Percentiles rank a stretch among this genome's conserved stretches.
These are phyloP conservation scores for Saimiri boliviensis DNA, from an alignment of 2,113 vertebrate genomes.

Conservation along the genomic window DNA sequence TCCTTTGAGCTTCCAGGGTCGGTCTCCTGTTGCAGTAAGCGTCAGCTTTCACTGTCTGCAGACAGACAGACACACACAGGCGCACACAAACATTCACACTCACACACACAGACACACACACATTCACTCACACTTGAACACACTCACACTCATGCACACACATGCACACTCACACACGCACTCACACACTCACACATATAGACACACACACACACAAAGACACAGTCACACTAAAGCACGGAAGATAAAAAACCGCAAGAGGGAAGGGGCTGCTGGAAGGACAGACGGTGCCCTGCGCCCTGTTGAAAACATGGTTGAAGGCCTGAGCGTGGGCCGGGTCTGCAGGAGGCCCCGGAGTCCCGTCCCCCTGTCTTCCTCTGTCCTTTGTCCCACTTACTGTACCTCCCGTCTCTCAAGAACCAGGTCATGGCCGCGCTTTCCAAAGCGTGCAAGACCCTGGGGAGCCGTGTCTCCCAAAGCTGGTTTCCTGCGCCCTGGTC, in stretches of 20 bases:
- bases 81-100: neutral
- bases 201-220: neutral
- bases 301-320: too few relatives aligned
- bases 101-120: neutral
- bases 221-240: too few relatives aligned
- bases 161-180: neutral
- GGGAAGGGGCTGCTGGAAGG: neutral
- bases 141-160: neutral
- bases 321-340: fast-evolving
- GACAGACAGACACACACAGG: neutral
- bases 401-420: too few relatives aligned
- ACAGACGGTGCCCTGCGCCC: too few relatives aligned
- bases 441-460: fast-evolving
- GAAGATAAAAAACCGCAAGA: neutral
- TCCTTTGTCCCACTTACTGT: too few relatives aligned
- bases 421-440: fast-evolving
- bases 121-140: too few relatives aligned
- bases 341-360: fast-evolving
- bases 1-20: neutral
- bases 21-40: neutral
- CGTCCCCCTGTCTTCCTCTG: fast-evolving
- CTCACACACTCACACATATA: neutral
- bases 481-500: too few relatives aligned
- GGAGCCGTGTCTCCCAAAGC: fast-evolving
- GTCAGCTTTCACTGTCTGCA: neutral